These are phyloP conservation scores for Orgyia antiqua DNA, from an alignment of 2,888 invertebrate species.

Conservation along the genomic window DNA sequence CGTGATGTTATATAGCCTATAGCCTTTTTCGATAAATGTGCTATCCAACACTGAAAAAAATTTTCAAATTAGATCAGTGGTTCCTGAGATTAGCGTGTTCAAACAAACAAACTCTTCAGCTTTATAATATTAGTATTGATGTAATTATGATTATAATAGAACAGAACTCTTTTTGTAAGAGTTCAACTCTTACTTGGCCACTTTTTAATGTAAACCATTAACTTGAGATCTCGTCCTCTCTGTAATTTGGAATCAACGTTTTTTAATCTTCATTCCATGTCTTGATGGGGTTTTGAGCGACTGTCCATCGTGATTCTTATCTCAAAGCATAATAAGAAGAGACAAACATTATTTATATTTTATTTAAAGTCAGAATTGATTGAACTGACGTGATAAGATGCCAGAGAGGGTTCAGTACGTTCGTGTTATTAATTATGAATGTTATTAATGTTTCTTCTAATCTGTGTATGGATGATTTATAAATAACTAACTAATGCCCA, in stretches of 20 bases:
- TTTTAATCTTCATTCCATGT: slow-evolving; percentile 58
- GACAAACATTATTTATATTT: slow-evolving; percentile 76
- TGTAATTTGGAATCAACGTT: slow-evolving; percentile 67
- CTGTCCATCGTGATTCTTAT: slow-evolving; percentile 73
- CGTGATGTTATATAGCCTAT: no score
- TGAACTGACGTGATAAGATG: slow-evolving; percentile 63
- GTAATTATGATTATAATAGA: no score
- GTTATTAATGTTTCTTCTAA: slow-evolving; percentile 38
- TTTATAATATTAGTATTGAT: no score
- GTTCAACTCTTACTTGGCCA: no score
- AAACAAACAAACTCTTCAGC: no score
- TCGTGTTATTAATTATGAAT: slow-evolving; percentile 64
- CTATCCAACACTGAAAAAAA: no score
- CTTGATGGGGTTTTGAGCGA: slow-evolving; percentile 71
- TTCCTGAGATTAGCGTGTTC: no score
- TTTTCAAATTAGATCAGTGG: no score
- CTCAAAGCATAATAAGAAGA: slow-evolving; percentile 71
- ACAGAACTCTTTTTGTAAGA: no score
- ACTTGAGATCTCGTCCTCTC: slow-evolving; percentile 59
- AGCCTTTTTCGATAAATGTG: no score
- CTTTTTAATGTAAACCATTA: slow-evolving; percentile 74
- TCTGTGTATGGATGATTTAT: no score
- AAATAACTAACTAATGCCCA: no score
- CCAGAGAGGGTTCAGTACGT: slow-evolving; percentile 59
- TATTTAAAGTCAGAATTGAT: slow-evolving; percentile 73